Percentiles rank a stretch among this genome's conserved stretches.
Evolutionary conservation across 1,140 invertebrate genomes (phyloP).

Genomic region (Papilio glaucus): DNA sequence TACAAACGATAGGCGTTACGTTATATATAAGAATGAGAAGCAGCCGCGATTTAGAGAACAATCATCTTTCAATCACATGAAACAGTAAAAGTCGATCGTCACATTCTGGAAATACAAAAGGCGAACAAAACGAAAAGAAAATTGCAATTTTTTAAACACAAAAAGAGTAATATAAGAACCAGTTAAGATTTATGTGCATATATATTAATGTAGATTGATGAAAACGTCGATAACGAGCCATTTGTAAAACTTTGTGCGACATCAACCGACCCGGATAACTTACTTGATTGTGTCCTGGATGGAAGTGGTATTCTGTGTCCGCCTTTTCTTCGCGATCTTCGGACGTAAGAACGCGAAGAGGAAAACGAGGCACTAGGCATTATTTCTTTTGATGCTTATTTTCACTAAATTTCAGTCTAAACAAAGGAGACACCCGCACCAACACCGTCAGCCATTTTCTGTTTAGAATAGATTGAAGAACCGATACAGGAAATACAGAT

Average conservation of each 20-base stretch:
- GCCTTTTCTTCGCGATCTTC: slow-evolving; percentile 93
- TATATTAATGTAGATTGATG: slow-evolving; percentile 42
- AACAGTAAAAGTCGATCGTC: slow-evolving; percentile 41
- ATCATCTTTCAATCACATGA: slow-evolving; percentile 50
- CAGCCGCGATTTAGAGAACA: slow-evolving; percentile 59
- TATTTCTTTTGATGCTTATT: slow-evolving; percentile 84
- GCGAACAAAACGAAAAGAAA: slow-evolving; percentile 17
- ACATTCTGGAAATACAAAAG: slow-evolving; percentile 36
- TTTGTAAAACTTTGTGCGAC: slow-evolving; percentile 70
- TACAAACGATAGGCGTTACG: slow-evolving; percentile 49
- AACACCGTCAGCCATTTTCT: slow-evolving; percentile 87
- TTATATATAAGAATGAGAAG: slow-evolving; percentile 59
- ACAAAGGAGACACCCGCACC: slow-evolving; percentile 87
- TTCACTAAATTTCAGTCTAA: slow-evolving; percentile 84
- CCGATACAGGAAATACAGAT: slow-evolving; percentile 76
- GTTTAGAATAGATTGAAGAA: slow-evolving; percentile 83
- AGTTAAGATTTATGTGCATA: slow-evolving; percentile 37
- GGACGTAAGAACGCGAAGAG: slow-evolving; percentile 92
- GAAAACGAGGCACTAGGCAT: slow-evolving; percentile 96
- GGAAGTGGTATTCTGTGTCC: slow-evolving; percentile 92
- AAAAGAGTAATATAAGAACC: slow-evolving; percentile 6
- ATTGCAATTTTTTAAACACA: slow-evolving; percentile 12
- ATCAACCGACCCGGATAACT: slow-evolving; percentile 79
- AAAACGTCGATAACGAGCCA: slow-evolving; percentile 70
- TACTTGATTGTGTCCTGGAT: slow-evolving; percentile 88